Conservation (phyloP, 2,113 vertebrate genomes). For the Chionodraco myersi region DNA sequence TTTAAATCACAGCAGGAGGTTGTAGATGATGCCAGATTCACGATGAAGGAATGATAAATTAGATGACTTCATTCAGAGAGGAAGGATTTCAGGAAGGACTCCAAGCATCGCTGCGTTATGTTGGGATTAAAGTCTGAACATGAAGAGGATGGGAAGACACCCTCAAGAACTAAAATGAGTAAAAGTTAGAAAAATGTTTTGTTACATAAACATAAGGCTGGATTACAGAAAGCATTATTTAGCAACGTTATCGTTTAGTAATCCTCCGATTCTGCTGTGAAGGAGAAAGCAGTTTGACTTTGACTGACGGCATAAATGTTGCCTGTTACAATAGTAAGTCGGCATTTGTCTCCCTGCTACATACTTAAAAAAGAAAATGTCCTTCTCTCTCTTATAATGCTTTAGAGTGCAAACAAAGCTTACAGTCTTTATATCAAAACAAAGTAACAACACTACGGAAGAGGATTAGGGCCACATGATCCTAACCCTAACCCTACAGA, state of each 20-base stretch:
- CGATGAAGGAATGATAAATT: slow-evolving; percentile 44
- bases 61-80: slow-evolving; percentile 29
- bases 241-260: no score
- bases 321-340: background rate
- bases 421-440: background rate
- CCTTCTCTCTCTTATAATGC: background rate
- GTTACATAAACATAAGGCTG: background rate
- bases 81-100: slow-evolving; percentile 19
- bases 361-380: background rate
- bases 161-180: background rate
- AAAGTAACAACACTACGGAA: no score
- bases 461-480: no score
- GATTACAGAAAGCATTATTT: background rate
- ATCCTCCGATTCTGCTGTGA: no score
- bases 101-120: background rate
- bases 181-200: background rate
- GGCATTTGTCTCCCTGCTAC: background rate
- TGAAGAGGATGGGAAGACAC: background rate
- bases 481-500: no score
- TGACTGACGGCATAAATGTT: no score
- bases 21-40: slow-evolving; percentile 57
- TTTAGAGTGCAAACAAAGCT: background rate
- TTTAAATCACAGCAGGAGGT: slow-evolving; percentile 55
- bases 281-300: no score
- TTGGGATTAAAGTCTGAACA: slow-evolving; percentile 10